Conservation (phyloP, 64 coral and sea anemone species). For the Actinia tenebrosa region DNA sequence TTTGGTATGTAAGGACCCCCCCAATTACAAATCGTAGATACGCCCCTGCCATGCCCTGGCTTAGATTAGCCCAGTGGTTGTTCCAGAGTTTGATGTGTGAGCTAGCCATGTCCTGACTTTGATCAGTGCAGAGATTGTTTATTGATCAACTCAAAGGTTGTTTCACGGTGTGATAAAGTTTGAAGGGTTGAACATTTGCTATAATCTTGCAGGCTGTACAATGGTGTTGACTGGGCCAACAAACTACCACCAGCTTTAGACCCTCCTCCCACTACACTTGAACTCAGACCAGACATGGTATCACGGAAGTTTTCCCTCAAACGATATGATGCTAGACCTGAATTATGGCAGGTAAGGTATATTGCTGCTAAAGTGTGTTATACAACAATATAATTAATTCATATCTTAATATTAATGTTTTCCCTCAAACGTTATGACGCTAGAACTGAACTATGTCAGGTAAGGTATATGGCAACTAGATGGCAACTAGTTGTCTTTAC, state of each 20-base stretch:
- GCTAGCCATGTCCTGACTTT: no score
- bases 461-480: background rate
- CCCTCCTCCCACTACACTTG: slow-evolving; percentile 76
- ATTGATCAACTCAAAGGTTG: no score
- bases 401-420: slow-evolving; percentile 23
- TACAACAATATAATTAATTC: background rate
- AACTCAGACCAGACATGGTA: slow-evolving; percentile 81
- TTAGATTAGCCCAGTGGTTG: no score
- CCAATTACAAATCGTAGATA: no score
- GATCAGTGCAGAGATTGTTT: no score
- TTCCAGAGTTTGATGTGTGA: no score
- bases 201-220: slow-evolving; percentile 64
- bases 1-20: no score
- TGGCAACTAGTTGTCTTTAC: background rate
- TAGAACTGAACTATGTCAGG: slow-evolving; percentile 78
- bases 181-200: background rate
- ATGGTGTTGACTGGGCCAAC: slow-evolving; percentile 81
- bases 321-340: slow-evolving; percentile 63
- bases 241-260: slow-evolving; percentile 43
- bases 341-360: slow-evolving; percentile 76
- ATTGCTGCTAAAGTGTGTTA: background rate
- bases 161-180: background rate
- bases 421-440: slow-evolving; percentile 77
- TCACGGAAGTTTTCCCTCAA: slow-evolving; percentile 73
- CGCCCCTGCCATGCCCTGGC: no score